Evolutionary conservation across 2,888 invertebrate genomes (phyloP).

Genomic region (Athalia rosae): DNA sequence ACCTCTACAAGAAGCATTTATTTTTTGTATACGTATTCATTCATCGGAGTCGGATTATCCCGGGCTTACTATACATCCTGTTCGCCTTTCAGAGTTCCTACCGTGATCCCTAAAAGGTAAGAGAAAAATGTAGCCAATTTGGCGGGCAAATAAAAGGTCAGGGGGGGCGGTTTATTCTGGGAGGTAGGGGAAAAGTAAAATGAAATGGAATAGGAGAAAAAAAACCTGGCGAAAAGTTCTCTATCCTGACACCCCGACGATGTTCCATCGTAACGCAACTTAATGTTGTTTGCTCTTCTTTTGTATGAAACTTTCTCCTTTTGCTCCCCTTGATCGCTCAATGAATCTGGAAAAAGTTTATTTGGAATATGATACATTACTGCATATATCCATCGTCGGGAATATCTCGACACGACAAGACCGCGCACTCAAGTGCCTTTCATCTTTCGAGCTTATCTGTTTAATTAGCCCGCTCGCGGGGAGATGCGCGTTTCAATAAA

Average conservation of each 20-base stretch:
- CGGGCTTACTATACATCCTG: slow-evolving; percentile 28
- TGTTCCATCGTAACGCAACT: neutral
- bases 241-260: neutral
- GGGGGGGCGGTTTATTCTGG: slow-evolving; percentile 19
- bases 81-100: neutral
- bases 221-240: slow-evolving; percentile 15
- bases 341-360: slow-evolving; percentile 1
- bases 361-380: neutral
- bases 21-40: neutral
- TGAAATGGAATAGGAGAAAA: neutral
- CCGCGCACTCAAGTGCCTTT: slow-evolving; percentile 19
- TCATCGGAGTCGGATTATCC: slow-evolving; percentile 32
- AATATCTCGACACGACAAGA: slow-evolving; percentile 23
- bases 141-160: slow-evolving; percentile 6
- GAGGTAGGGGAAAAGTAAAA: neutral
- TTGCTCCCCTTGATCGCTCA: neutral
- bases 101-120: neutral
- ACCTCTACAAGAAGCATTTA: too few relatives aligned
- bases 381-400: neutral
- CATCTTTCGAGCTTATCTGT: slow-evolving; percentile 29
- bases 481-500: slow-evolving; percentile 10
- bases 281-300: neutral
- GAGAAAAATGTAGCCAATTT: slow-evolving; percentile 34
- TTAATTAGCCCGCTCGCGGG: slow-evolving; percentile 22
- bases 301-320: neutral